Evolutionary conservation across 1,140 invertebrate species (phyloP).

Genomic region (Drosophila nebulosa): DNA sequence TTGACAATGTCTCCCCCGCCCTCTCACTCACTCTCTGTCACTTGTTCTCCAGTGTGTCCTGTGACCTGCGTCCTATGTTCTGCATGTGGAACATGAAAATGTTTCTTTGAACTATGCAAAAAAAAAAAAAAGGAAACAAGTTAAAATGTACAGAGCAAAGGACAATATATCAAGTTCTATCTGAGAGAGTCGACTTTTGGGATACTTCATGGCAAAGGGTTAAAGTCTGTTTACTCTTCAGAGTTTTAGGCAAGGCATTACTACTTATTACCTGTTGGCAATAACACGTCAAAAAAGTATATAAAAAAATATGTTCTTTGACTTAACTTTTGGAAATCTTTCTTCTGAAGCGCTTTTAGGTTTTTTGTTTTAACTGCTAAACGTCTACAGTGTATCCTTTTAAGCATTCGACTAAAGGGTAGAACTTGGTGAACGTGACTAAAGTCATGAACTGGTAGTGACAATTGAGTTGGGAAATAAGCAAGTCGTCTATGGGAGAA

Average conservation of each 20-base stretch:
- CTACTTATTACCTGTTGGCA: no score
- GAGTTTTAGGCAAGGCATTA: no score
- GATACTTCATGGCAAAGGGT: not conserved
- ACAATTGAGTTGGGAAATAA: slow-evolving; percentile 44
- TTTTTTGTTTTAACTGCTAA: no score
- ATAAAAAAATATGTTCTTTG: no score
- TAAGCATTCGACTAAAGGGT: not conserved
- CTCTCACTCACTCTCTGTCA: no score
- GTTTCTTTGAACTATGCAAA: not conserved
- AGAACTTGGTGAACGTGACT: slow-evolving; percentile 25
- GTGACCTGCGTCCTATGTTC: slow-evolving; percentile 9
- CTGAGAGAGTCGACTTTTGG: not conserved
- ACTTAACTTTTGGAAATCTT: no score
- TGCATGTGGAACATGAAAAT: slow-evolving; percentile 30
- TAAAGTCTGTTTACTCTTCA: no score
- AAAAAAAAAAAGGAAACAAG: not conserved
- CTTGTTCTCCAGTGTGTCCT: slow-evolving; percentile 7
- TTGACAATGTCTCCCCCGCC: slow-evolving; percentile 28
- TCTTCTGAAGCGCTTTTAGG: no score
- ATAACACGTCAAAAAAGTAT: no score
- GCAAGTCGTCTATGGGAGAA: slow-evolving; percentile 19
- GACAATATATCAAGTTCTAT: not conserved
- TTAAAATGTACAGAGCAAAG: not conserved
- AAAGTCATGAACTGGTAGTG: slow-evolving; percentile 17
- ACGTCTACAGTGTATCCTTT: no score